phyloP scores from a whole-genome alignment of 2,888 invertebrate genomes.

The Drosophila paucipuncta region DNA sequence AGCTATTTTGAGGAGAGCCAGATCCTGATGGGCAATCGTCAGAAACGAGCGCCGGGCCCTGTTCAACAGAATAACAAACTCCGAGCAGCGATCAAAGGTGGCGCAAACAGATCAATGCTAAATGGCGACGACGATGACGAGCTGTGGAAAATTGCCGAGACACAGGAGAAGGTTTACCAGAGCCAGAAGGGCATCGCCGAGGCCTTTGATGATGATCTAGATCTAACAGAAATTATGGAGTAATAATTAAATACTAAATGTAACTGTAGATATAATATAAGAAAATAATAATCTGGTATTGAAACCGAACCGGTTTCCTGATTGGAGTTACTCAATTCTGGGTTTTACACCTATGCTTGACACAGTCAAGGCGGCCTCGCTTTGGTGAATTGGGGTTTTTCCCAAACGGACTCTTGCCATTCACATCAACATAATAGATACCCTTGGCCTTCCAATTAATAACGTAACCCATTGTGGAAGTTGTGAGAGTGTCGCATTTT shows the following conservation, averaged over 20 bases:
- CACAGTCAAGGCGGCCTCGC: slow-evolving; percentile 12
- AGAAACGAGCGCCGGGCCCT: slow-evolving; percentile 55
- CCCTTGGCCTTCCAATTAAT: slow-evolving; percentile 68
- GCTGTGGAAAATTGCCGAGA: slow-evolving; percentile 84
- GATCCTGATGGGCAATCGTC: slow-evolving; percentile 86
- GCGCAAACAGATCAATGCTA: slow-evolving; percentile 66
- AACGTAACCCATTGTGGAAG: slow-evolving; percentile 78
- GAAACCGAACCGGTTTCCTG: background rate
- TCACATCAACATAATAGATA: slow-evolving; percentile 81
- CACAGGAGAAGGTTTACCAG: slow-evolving; percentile 76
- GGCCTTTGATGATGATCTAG: slow-evolving; percentile 83
- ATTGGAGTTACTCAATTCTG: background rate
- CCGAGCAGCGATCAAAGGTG: slow-evolving; percentile 58
- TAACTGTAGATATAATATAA: background rate
- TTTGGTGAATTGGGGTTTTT: slow-evolving; percentile 23
- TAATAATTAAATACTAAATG: slow-evolving; percentile 27
- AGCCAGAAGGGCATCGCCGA: slow-evolving; percentile 76
- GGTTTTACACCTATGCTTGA: background rate
- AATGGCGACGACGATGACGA: slow-evolving; percentile 84
- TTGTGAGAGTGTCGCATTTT: slow-evolving; percentile 52
- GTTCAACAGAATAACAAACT: slow-evolving; percentile 50
- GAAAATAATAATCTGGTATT: background rate
- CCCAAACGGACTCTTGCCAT: slow-evolving; percentile 74
- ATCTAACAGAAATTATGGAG: slow-evolving; percentile 79
- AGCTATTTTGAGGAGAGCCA: slow-evolving; percentile 95